phyloP scores from a whole-genome alignment of 2,113 vertebrate genomes.

The Kobus ellipsiprymnus region DNA sequence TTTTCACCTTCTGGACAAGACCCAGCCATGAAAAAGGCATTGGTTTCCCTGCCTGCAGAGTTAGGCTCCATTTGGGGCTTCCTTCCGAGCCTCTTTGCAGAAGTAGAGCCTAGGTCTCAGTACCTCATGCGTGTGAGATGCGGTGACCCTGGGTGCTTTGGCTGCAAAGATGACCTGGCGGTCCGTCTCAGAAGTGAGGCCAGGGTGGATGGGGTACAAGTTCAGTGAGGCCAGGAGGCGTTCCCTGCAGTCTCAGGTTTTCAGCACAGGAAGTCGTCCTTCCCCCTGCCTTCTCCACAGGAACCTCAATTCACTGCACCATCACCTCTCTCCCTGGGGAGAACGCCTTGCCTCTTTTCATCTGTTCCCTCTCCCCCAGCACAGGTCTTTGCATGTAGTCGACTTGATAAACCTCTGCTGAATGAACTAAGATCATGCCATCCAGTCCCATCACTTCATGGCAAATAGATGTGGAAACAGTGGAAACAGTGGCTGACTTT shows the following conservation, averaged over 20 bases:
- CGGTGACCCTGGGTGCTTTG: too few relatives aligned
- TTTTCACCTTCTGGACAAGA: not conserved
- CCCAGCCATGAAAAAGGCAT: not conserved
- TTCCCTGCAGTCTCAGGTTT: fast-evolving
- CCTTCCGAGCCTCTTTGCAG: too few relatives aligned
- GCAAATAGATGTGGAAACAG: too few relatives aligned
- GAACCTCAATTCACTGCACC: not conserved
- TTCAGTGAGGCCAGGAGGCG: not conserved
- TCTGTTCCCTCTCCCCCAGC: not conserved
- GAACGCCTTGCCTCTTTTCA: not conserved
- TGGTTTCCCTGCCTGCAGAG: not conserved
- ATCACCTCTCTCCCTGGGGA: not conserved
- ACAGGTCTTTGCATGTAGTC: not conserved
- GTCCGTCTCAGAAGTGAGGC: not conserved
- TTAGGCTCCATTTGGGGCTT: not conserved
- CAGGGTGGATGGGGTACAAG: fast-evolving
- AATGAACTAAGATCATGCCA: not conserved
- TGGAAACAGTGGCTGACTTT: too few relatives aligned
- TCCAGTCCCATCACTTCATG: too few relatives aligned
- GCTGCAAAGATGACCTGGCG: not conserved
- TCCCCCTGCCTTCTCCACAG: fast-evolving
- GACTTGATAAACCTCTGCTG: not conserved
- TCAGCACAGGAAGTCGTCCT: not conserved
- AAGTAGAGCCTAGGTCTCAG: not conserved
- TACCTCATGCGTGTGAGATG: fast-evolving